phyloP scores from a whole-genome alignment of 2,113 vertebrate species.

The Ascaphus truei region DNA sequence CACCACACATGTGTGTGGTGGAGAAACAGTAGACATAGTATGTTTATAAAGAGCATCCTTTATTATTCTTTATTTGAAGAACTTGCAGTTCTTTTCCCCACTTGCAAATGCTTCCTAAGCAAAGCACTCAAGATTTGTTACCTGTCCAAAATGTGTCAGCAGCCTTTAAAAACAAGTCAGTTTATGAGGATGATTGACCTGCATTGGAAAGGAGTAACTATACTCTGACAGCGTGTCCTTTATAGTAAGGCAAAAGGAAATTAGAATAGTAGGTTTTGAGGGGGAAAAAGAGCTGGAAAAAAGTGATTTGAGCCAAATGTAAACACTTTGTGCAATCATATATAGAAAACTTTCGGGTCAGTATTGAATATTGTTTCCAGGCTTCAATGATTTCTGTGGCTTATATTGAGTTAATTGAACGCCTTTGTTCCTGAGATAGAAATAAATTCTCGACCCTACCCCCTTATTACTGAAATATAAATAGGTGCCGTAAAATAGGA shows the following conservation, averaged over 20 bases:
- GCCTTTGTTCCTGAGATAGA: too few species aligned
- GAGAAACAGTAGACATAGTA: neutral
- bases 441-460: too few species aligned
- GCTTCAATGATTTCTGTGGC: too few species aligned
- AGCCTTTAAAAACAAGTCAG: neutral
- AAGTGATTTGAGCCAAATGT: too few species aligned
- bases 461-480: too few species aligned
- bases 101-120: neutral
- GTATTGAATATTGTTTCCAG: too few species aligned
- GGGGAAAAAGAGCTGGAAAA: too few species aligned
- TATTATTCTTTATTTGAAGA: neutral
- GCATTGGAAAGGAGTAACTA: neutral
- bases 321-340: too few species aligned
- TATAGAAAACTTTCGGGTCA: too few species aligned
- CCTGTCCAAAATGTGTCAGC: conserved; percentile 17
- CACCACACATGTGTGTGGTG: neutral
- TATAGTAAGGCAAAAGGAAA: neutral
- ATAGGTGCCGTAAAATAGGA: too few species aligned
- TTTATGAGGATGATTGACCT: conserved; percentile 1
- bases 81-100: neutral
- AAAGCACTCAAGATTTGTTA: conserved; percentile 1
- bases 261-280: neutral
- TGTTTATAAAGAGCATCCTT: neutral
- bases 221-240: neutral
- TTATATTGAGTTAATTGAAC: too few species aligned